Conservation (phyloP, 2,113 vertebrate genomes). For the Trematocara unimaculatum region DNA sequence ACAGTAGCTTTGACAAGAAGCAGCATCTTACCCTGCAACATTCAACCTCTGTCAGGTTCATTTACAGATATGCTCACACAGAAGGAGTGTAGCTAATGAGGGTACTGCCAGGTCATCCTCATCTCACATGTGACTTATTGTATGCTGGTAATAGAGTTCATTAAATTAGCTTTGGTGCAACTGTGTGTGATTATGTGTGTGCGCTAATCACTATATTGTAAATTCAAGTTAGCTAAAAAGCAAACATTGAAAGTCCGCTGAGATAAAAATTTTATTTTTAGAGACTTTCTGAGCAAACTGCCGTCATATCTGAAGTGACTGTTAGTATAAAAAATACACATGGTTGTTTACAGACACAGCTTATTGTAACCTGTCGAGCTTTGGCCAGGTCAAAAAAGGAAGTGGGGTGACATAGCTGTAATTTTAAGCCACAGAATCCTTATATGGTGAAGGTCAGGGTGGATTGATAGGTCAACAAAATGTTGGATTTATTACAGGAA, state of each 20-base stretch:
- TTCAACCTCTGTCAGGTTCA: constrained; percentile 27
- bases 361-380: background rate
- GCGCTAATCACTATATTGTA: background rate
- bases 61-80: background rate
- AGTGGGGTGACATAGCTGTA: background rate
- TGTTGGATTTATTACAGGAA: background rate
- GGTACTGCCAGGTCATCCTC: background rate
- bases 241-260: background rate
- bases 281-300: background rate
- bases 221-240: background rate
- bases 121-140: background rate
- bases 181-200: background rate
- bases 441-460: background rate
- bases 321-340: background rate
- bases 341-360: background rate
- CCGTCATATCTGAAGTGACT: background rate
- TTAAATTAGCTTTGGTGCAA: constrained; percentile 17
- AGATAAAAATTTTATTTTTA: background rate
- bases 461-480: background rate
- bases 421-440: background rate
- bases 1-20: constrained; percentile 17
- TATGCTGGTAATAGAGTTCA: constrained; percentile 19
- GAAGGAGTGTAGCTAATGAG: background rate
- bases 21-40: constrained; percentile 22
- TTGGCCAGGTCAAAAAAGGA: background rate